Evolutionary conservation across 2,888 invertebrate genomes (phyloP).

Genomic region (Drosophila emarginata): DNA sequence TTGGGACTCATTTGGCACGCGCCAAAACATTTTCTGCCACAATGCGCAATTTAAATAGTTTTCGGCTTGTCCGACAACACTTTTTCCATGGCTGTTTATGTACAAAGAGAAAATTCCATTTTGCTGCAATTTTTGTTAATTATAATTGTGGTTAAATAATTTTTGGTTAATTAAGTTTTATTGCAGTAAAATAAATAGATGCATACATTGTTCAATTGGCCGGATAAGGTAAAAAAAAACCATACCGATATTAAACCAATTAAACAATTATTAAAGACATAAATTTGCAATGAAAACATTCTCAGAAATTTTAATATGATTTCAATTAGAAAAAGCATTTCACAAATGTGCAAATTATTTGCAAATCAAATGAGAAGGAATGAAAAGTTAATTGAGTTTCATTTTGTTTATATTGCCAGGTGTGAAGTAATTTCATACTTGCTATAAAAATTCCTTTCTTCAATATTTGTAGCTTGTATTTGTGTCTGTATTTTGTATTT

Average conservation of each 20-base stretch:
- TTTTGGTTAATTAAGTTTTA: constrained; percentile 52
- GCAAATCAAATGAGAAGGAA: background rate
- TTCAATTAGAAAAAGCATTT: background rate
- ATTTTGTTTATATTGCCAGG: constrained; percentile 1
- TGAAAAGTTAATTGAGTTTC: background rate
- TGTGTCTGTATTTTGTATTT: constrained; percentile 44
- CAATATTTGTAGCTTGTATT: constrained; percentile 10
- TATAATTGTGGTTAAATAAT: constrained; percentile 53
- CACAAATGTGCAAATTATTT: background rate
- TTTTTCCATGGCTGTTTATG: constrained; percentile 24
- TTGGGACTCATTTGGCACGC: constrained; percentile 47
- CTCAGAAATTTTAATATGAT: background rate
- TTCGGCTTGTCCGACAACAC: constrained; percentile 26
- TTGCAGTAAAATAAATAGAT: constrained; percentile 18
- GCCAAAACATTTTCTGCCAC: constrained; percentile 43
- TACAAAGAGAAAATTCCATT: constrained; percentile 3
- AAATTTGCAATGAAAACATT: background rate
- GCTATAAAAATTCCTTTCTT: constrained; percentile 12
- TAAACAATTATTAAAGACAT: background rate
- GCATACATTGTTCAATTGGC: background rate
- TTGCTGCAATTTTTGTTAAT: constrained; percentile 43
- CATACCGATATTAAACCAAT: background rate
- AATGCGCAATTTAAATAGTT: constrained; percentile 36
- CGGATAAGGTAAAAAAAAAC: background rate
- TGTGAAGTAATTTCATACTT: background rate